Base-by-base conservation (phyloP, 2,797 vertebrate species). In the Chelidonichthys spinosus region DNA sequence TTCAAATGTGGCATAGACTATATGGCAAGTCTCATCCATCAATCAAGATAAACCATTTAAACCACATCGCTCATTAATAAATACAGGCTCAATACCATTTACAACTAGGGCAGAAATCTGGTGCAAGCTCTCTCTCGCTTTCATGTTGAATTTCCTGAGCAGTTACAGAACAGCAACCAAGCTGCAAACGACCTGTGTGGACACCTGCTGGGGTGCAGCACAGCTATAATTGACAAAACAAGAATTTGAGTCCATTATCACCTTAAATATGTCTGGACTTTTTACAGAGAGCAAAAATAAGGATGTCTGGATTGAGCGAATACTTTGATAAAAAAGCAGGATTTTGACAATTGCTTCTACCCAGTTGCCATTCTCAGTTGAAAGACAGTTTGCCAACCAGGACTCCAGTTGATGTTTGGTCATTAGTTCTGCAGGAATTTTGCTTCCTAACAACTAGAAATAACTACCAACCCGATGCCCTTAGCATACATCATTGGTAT, bases 151-250 rank as follows among this genome's bases (percentile, higher is more conserved):
- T 73, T 43, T 71, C 59, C 63, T 74, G 58, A 54, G 59, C 53
- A 14, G n/a, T 32, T 44, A 43, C 46, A 54, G 36, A 55, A 65
- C 33, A 54, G 58, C 67, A 63, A 64, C 65, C 17, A 35, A 76
- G 69, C 83, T 50, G 72, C 69, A 79, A 81, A 79, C 82, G 66
- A 84, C 75, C 81, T 52, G 64, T 77, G 56, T 74, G 82, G 72
- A 76, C 32, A 42, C 86, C 78, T 52, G 74, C 85, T 82, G 72
- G 4, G 68, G 14, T 35, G 58, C 59, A 43, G 69, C 71, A 58
- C 54, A 55, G 18, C 68, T 67, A n/a, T 82, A 79, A 88, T 67
- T 78, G 74, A 79, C 54, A 65, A 74, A 85, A 76, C 52, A 63
- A 53, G 58, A 63, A 79, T 4, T 78, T 60, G 68, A 55, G 46